Base-by-base conservation (phyloP, 2,888 invertebrate species). In the Hipparchia sbordonii region DNA sequence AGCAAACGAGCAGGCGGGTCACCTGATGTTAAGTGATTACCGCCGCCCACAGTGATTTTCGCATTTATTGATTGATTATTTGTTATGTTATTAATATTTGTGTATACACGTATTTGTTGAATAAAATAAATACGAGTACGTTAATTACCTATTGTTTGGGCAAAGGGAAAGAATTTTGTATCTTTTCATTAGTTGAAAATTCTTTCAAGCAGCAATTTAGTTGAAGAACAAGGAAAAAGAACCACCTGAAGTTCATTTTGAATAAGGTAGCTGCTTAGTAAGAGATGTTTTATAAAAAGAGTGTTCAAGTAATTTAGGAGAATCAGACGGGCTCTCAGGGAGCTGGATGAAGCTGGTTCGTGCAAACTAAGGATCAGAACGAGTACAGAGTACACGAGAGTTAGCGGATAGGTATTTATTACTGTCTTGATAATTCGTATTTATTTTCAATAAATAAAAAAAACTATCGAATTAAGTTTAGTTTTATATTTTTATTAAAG, bases 231-330 rank as follows among this genome's bases (percentile, higher is more conserved):
- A 66, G 39, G 3, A 62, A 63, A 51, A 51, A 65, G 12, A 66
- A 54, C 46, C 13, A 56, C 12, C 46, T 13, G 1, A 66, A n/a
- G 33, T 39, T 54, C 54, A 52, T 57, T 45, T 57, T 13, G 39
- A 67, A 57, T 46, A 6, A 67, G 23, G 56, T 9, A 67, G 57
- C 56, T 56, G 46, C 67, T 65, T 65, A 56, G 10, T 56, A 46
- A 57, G 46, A 67, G 45, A 57, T 56, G 56, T 57, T 67, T 54
- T 33, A 65, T 52, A 59, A 71, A 52, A 67, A 67, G 48, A 61
- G 67, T 59, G 71, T 66, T 67, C 52, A 54, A 71, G 65, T 66
- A 65, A 67, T 71, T 71, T 71, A 71, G 60, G 61, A 54, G 60
- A 6, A 71, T 71, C 71, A 67, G 71, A 67, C 71, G 12, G 23